Base-by-base conservation (phyloP, 2,888 invertebrate genomes). In the Rotaria magnacalcarata region DNA sequence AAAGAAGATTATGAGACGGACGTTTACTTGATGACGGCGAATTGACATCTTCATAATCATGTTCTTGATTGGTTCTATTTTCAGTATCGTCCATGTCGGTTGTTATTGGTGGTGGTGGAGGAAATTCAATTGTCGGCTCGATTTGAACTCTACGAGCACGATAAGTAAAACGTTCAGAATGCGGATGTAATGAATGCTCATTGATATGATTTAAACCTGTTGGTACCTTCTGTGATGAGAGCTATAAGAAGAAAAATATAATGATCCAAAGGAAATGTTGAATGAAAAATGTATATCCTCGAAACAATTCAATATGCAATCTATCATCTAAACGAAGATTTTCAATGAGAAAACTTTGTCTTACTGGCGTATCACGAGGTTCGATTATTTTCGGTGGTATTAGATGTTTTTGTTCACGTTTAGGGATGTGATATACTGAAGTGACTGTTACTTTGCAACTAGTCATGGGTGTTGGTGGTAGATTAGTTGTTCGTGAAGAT, bases 21-120 rank as follows among this genome's bases (percentile, higher is more conserved):
- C 67, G 67, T 67, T 67, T 67, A 16, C 16, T 16, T n/a, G 67
- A 67, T 4, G 14, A 34, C 34, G 67, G 67, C 34, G 67, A 34
- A 67, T n/a, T 67, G 14, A 34, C 11, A 67, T 67, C 67, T 67
- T 67, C 67, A 67, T 67, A 67, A 67, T 67, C 67, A 67, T 67
- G 27, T 34, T 56, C 21, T 56, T 24, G 5, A 56, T 56, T 24
- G 21, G 21, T 34, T 16, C 14, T 34, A 67, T 67, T 67, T 67
- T 67, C 67, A 14, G 34, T 67, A 67, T 67, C 67, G 1, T 67
- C 67, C 11, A 67, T 27, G 34, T 67, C 67, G 11, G 60, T 27
- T 47, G 47, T 7, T 47, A 11, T 7, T 52, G 52, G 16, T 67
- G 67, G 67, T 19, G 67, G 67, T 67, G 67, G 67, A 67, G 67